Conservation (phyloP, 2,888 invertebrate genomes). For the Caenorhabditis panamensis region DNA sequence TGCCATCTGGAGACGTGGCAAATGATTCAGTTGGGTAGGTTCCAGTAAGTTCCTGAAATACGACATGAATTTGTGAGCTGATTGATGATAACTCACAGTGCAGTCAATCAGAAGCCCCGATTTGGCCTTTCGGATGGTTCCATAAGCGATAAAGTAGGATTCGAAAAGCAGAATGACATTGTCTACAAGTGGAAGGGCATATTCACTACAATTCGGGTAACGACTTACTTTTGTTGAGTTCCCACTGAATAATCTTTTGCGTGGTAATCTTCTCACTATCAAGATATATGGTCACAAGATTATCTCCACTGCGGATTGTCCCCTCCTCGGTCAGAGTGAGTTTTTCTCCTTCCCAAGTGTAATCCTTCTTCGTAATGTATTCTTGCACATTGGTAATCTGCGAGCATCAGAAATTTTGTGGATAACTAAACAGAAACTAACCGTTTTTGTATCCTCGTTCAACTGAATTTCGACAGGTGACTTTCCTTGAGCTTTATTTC, state of each 20-base stretch:
- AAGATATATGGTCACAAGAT: background rate
- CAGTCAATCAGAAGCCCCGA: constrained; percentile 9
- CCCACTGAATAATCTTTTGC: background rate
- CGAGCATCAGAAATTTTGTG: no score
- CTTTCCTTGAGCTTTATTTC: no score
- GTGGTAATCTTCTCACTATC: background rate
- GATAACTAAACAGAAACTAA: no score
- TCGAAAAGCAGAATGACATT: constrained; percentile 4
- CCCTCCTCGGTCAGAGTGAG: no score
- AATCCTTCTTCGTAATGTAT: no score
- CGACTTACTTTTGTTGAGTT: background rate
- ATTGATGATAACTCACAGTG: background rate
- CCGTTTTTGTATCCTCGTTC: no score
- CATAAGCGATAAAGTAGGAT: constrained; percentile 1
- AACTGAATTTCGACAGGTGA: no score
- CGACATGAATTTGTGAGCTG: background rate
- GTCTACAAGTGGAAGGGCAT: no score
- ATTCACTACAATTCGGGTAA: no score
- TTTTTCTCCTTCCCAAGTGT: no score
- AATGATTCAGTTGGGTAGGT: background rate
- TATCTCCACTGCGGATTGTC: background rate
- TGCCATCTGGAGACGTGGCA: no score
- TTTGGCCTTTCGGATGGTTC: background rate
- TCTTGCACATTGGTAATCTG: no score
- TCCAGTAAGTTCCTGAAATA: background rate